Evolutionary conservation across 2,113 vertebrate species (phyloP), one percentile per base, ranked within the genome.

Genomic region (Myocastor coypus): DNA sequence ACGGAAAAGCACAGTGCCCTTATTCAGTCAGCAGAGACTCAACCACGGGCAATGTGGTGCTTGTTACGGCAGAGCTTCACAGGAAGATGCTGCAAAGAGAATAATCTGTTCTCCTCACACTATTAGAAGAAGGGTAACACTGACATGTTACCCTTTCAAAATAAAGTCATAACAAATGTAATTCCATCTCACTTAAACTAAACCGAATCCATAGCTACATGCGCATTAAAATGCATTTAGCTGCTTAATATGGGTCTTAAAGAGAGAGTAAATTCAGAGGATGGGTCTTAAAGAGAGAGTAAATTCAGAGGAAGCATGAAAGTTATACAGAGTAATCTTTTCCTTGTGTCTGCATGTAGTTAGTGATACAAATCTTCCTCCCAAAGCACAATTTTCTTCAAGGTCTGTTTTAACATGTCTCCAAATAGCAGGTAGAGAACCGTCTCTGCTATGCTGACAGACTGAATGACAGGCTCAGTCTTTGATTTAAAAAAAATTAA

Each of bases 151-250:
- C n/a, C n/a, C n/a, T 80, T 97, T n/a, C 0, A 77, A 66, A 93
- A 7, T 87, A 12, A 96, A 97, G 46, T 93, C 91, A 83, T 93
- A 95, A 75, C 55, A 81, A 16, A 83, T 9, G 66, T 7, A 61
- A 69, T 94, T n/a, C 24, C 80, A 14, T 89, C 16, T 97, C 66
- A 97, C 96, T 97, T 92, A 97, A 96, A 96, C 66, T 52, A 97
- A 94, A 97, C 37, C 91, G 28, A 84, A 93, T 91, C 78, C 89
- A 85, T 92, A 93, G 90, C 2, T 68, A 94, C 93, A 34, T n/a
- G 28, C 82, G 81, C 50, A 88, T 96, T 98, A 97, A 97, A 97
- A 94, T 57, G 89, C 1, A n/a, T 28, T 96, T 97, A 89, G n/a
- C 77, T 91, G 55, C 81, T 96, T 96, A 86, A 94, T 3, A 75